These are phyloP conservation scores for Cryptoblepharus egeriae DNA, from an alignment of 2,797 vertebrate genomes.

Conservation along the genomic window DNA sequence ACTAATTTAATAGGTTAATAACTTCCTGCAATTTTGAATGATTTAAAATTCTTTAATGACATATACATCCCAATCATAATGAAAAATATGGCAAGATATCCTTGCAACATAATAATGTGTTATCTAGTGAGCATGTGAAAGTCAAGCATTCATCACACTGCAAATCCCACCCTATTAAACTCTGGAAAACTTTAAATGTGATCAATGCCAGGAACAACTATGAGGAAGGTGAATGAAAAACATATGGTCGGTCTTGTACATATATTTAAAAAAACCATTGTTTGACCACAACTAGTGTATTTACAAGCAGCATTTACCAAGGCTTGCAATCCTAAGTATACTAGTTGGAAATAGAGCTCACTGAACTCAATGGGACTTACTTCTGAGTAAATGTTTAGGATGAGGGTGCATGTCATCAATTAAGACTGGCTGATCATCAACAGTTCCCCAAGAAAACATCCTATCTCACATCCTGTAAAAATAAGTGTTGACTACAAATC, in stretches of 20 bases:
- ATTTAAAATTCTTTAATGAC: slow-evolving; percentile 21
- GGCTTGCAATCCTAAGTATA: background rate
- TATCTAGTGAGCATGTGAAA: background rate
- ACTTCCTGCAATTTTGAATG: slow-evolving; percentile 54
- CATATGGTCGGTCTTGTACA: background rate
- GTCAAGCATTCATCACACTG: background rate
- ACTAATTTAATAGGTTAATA: slow-evolving; percentile 13
- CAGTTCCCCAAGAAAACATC: background rate
- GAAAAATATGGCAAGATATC: background rate
- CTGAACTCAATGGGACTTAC: background rate
- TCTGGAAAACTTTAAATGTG: background rate
- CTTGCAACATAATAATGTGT: background rate
- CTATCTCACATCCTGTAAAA: slow-evolving; percentile 7
- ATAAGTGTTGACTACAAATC: background rate
- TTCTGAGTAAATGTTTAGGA: background rate
- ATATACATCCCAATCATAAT: slow-evolving; percentile 19
- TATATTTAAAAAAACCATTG: background rate
- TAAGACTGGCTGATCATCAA: background rate
- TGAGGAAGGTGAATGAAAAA: background rate
- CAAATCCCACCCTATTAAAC: background rate
- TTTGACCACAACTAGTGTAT: background rate
- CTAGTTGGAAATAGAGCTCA: background rate
- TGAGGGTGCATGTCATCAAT: background rate
- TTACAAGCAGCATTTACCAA: background rate
- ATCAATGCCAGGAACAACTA: background rate